Base-by-base conservation (phyloP, 2,797 vertebrate genomes). In the Ctenosaura bakeri region DNA sequence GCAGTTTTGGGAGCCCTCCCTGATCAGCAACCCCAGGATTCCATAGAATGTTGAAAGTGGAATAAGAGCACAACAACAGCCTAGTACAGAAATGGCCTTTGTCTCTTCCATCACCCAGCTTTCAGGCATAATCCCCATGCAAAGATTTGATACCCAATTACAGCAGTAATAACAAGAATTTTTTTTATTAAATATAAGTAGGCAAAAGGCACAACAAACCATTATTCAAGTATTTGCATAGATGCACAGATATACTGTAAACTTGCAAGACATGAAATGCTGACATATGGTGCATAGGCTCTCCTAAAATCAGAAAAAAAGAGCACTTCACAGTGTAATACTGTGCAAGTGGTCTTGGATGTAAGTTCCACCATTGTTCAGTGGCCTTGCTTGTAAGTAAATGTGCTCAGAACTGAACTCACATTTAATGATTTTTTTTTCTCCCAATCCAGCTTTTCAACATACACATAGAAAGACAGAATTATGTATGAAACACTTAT, bases 141-240 rank as follows among this genome's bases (percentile, higher is more conserved):
- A 92, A 6, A 79, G 81, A 85, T 93, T 90, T 94, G 91, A 94
- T 88, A 91, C 42, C 10, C 18, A 26, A 56, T 16, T 22, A 94
- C 93, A 94, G 92, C 81, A 85, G 84, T 16, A 22, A 93, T 46
- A 92, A 87, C 0, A 93, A 94, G 91, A 95, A 85, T 85, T 93
- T 69, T 46, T 46, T 98, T 98, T 96, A 97, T 98, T 97, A 96
- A 97, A 95, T 95, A 96, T 88, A 97, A 97, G 96, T 93, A 96
- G 96, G 96, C 94, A 95, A 95, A 97, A 98, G 98, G 98, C 97
- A 98, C 97, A 94, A 95, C 90, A 92, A 97, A 94, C 96, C 95
- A 96, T 96, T 94, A 94, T 97, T 98, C 97, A 97, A 98, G 97
- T 97, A 97, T 97, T 98, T 98, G 98, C 98, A 99, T 98, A 98